A percentile compares a stretch with the other conserved stretches of the same genome.
phyloP scores from a whole-genome alignment of 2,797 vertebrate genomes.

The Xenentodon cancila region DNA sequence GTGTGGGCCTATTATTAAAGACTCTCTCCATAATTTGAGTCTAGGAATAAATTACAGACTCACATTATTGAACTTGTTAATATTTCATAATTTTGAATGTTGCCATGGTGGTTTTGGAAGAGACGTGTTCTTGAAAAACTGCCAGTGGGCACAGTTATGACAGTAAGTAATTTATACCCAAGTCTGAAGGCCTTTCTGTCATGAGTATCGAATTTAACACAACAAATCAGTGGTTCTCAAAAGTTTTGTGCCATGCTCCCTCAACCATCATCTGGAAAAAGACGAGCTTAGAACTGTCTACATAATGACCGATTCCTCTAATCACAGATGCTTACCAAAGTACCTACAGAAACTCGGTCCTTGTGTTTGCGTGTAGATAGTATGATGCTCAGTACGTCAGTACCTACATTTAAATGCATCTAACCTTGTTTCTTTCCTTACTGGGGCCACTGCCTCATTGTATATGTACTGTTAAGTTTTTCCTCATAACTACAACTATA shows the following conservation, averaged over 20 bases:
- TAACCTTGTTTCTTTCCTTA: neutral
- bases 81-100: conserved; percentile 70
- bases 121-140: conserved; percentile 42
- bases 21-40: conserved; percentile 52
- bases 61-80: conserved; percentile 60
- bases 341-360: too few relatives aligned
- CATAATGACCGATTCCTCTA: too few relatives aligned
- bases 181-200: conserved; percentile 46
- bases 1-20: conserved; percentile 68
- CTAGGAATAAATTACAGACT: conserved; percentile 67
- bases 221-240: too few relatives aligned
- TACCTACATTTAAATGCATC: neutral
- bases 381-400: neutral
- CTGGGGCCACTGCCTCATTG: neutral
- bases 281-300: too few relatives aligned
- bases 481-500: neutral
- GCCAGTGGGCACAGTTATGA: conserved; percentile 52
- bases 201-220: conserved; percentile 4
- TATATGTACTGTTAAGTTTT: conserved; percentile 21
- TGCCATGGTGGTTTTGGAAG: conserved; percentile 41
- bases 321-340: too few relatives aligned
- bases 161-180: conserved; percentile 59
- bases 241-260: too few relatives aligned
- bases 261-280: too few relatives aligned
- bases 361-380: too few relatives aligned